Evolutionary conservation across 2,888 invertebrate genomes (phyloP).

Genomic region (Andricus quercusramuli): DNA sequence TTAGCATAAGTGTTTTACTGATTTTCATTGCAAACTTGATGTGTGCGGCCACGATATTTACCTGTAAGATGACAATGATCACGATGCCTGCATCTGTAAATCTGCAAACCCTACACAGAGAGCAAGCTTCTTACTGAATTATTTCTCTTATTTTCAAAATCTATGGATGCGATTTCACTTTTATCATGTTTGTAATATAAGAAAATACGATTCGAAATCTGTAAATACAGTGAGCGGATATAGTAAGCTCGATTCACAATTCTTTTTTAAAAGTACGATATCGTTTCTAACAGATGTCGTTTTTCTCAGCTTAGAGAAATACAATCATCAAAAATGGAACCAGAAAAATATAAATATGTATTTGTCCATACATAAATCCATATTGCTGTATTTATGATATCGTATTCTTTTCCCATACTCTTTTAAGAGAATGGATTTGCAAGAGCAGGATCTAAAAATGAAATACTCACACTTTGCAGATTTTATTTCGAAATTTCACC

Average conservation of each 20-base stretch:
- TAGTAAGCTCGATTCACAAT: not conserved
- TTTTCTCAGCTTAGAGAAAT: not conserved
- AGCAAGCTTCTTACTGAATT: no score
- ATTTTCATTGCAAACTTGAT: no score
- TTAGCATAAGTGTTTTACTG: no score
- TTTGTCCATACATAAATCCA: not conserved
- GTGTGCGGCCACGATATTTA: no score
- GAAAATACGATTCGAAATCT: not conserved
- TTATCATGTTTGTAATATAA: no score
- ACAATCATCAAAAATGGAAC: not conserved
- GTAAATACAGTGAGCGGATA: not conserved
- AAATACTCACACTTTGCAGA: not conserved
- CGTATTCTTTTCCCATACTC: not conserved
- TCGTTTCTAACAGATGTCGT: not conserved
- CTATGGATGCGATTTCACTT: no score
- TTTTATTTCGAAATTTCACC: not conserved
- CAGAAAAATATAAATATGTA: not conserved
- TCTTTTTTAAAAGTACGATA: not conserved
- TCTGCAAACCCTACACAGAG: no score
- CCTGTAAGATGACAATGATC: no score
- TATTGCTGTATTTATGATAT: not conserved
- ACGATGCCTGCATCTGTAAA: no score
- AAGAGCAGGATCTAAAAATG: not conserved
- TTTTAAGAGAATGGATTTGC: not conserved
- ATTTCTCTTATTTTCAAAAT: no score